These are phyloP conservation scores for Peromyscus leucopus DNA, from an alignment of 2,113 vertebrate genomes.

Conservation along the genomic window DNA sequence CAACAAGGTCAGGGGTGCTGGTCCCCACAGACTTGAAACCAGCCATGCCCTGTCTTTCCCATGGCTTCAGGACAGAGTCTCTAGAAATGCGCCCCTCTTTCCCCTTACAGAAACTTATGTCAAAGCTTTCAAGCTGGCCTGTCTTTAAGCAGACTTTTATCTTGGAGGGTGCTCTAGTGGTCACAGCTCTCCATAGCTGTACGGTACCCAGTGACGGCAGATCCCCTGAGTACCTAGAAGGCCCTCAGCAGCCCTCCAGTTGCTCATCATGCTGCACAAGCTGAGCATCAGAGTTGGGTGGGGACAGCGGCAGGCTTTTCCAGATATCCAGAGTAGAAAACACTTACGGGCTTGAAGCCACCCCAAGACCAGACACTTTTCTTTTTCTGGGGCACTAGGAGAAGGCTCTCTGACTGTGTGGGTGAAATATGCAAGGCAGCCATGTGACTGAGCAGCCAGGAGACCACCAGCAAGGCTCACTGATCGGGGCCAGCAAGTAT, in stretches of 20 bases:
- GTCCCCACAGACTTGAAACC: neutral
- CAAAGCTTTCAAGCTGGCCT: neutral
- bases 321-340: neutral
- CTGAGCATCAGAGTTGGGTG: neutral
- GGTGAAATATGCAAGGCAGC: neutral
- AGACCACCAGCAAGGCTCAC: neutral
- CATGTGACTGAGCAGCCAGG: neutral
- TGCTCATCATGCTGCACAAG: neutral
- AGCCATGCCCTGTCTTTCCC: neutral
- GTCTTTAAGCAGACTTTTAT: neutral
- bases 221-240: neutral
- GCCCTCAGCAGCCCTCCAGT: neutral
- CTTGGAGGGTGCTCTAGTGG: neutral
- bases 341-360: neutral
- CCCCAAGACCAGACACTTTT: neutral
- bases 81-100: neutral
- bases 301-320: neutral
- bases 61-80: conserved; percentile 17
- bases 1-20: neutral
- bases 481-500: neutral
- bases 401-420: neutral
- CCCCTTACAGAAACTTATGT: neutral
- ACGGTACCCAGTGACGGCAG: neutral
- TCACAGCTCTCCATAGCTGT: neutral
- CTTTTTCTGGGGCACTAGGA: neutral